Evolutionary conservation across 2,797 vertebrate species (phyloP), one percentile per base, ranked within the genome.

Genomic region (Potorous gilbertii): DNA sequence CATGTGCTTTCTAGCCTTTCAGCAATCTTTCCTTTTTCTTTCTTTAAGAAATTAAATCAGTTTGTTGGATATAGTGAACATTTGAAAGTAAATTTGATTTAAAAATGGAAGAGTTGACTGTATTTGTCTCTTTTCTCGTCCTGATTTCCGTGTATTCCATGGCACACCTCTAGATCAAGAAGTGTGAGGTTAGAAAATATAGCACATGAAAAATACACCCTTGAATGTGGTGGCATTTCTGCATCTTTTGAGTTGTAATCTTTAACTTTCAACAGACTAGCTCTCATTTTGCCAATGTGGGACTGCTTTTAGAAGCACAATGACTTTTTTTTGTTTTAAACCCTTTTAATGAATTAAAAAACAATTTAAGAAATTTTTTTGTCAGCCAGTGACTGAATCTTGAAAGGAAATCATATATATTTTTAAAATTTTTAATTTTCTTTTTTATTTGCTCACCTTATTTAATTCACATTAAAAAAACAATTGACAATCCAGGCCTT

Each of bases 141-240:
- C 56, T 56, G 1, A 34, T 92, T 62, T 34, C 31, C 40, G 2
- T 52, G 9, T 57, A 40, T 95, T 90, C 0, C 31, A 57, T 91
- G 10, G 5, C 14, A 0, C 56, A 56, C 14, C 52, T 0, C 0
- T 81, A 50, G 28, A 40, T 11, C 57, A 27, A 91, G 5, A 52
- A 1, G 55, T 59, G 50, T 55, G 87, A 93, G 93, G 5, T 14
- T 56, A 92, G 57, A 2, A 29, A 13, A 74, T 27, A 81, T 5
- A 0, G 2, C 54, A 13, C 11, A 0, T 93, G 34, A 46, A 92
- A 12, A 16, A 1, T 50, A 55, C 4, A 55, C 57, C 95, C 62
- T 92, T 90, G 96, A 98, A 96, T 97, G 97, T 97, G 97, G 98
- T 98, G 97, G 97, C 96, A 94, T 98, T 98, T 98, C 94, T 98